These are phyloP conservation scores for Phymastichus coffea DNA, from an alignment of 1,140 invertebrate species.

Conservation along the genomic window DNA sequence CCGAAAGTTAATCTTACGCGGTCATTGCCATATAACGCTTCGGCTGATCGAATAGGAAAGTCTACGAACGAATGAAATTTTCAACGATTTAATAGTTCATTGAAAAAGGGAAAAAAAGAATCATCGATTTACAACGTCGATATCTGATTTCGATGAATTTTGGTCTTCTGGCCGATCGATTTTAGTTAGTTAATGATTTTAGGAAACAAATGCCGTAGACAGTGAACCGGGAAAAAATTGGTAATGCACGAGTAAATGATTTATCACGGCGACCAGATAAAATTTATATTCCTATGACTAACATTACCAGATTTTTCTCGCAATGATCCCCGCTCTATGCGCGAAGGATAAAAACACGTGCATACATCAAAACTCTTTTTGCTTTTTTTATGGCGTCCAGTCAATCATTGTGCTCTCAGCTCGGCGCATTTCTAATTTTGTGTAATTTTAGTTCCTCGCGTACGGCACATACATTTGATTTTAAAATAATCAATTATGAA, in stretches of 20 bases:
- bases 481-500: conserved; percentile 17
- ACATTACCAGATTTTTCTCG: conserved; percentile 21
- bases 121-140: too few species aligned
- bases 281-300: conserved; percentile 20
- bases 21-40: too few species aligned
- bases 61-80: too few species aligned
- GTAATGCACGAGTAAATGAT: conserved; percentile 13
- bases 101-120: too few species aligned
- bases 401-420: conserved; percentile 21
- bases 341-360: conserved; percentile 19
- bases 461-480: conserved; percentile 18
- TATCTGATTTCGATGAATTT: too few species aligned
- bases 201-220: not conserved
- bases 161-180: too few species aligned
- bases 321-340: conserved; percentile 6
- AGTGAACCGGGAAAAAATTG: conserved; percentile 2
- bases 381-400: conserved; percentile 21
- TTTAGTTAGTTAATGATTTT: too few species aligned
- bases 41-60: too few species aligned
- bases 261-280: conserved; percentile 1
- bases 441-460: conserved; percentile 22
- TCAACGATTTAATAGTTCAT: too few species aligned
- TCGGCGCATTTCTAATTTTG: conserved; percentile 18
- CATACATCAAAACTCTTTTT: conserved; percentile 25
- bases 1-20: too few species aligned